Conservation (phyloP, 2,888 invertebrate genomes). For the Tetheella fluctuosa region DNA sequence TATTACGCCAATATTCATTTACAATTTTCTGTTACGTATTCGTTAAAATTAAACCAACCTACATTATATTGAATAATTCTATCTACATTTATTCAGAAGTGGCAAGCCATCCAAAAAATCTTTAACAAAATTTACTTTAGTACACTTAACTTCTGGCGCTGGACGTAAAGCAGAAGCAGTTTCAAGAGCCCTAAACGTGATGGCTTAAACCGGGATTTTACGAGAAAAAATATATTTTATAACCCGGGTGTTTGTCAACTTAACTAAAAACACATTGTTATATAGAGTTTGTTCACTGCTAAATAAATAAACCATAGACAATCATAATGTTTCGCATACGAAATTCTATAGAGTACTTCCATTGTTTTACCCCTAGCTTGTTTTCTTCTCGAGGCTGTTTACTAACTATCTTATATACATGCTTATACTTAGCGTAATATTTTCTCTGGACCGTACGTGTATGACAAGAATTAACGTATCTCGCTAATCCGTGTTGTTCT, state of each 20-base stretch:
- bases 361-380: not conserved
- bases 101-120: not conserved
- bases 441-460: not conserved
- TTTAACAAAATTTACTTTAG: not conserved
- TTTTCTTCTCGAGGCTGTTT: constrained; percentile 1
- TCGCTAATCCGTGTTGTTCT: not conserved
- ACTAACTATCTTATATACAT: constrained; percentile 5
- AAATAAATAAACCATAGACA: not conserved
- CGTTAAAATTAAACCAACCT: not conserved
- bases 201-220: not conserved
- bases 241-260: not conserved
- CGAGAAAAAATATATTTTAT: not conserved
- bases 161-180: not conserved
- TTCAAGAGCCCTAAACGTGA: not conserved
- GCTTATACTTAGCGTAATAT: not conserved
- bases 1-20: too few relatives aligned
- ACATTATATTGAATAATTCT: not conserved
- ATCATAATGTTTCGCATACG: constrained; percentile 6
- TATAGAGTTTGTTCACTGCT: not conserved
- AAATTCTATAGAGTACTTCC: constrained; percentile 5
- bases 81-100: not conserved
- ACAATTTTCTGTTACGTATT: too few relatives aligned
- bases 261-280: not conserved
- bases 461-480: not conserved
- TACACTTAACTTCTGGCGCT: constrained; percentile 1